Evolutionary conservation across 2,113 vertebrate species (phyloP).

Genomic region (Melanerpes aurifrons): DNA sequence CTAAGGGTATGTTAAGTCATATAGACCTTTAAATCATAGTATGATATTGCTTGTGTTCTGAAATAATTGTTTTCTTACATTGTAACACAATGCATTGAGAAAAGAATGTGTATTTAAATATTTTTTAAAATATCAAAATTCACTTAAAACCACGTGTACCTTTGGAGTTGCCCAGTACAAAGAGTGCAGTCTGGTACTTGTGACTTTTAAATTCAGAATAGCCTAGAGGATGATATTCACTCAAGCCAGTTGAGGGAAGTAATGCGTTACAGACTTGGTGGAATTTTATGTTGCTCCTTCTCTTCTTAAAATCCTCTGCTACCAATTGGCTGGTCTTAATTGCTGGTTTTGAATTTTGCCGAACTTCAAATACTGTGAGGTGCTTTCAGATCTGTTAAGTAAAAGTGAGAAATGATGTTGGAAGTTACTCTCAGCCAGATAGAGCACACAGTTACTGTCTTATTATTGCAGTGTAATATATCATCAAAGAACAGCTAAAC

Average conservation of each 20-base stretch:
- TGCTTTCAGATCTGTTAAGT: slow-evolving; percentile 58
- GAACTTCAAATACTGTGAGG: slow-evolving; percentile 57
- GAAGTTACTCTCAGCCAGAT: slow-evolving; percentile 55
- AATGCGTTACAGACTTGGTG: neutral
- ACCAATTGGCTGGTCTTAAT: slow-evolving; percentile 31
- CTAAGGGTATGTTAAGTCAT: neutral
- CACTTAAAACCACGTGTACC: neutral
- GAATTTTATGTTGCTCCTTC: neutral
- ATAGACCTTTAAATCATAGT: neutral
- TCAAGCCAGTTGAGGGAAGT: neutral
- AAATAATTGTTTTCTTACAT: neutral
- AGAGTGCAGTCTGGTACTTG: neutral
- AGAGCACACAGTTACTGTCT: slow-evolving; percentile 60
- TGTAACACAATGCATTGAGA: neutral
- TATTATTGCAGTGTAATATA: slow-evolving; percentile 64
- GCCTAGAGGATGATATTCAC: neutral
- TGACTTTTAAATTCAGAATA: neutral
- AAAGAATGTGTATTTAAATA: neutral
- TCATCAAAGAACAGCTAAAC: slow-evolving; percentile 70
- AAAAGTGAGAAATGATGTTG: slow-evolving; percentile 64
- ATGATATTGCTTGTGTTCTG: neutral
- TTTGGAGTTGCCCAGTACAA: neutral
- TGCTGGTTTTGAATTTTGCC: slow-evolving; percentile 34
- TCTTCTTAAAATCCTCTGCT: slow-evolving; percentile 21
- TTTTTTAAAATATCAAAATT: neutral